Percentiles rank a stretch among this genome's conserved stretches.
phyloP scores from a whole-genome alignment of 2,797 vertebrate genomes.

The Propithecus perrieri region DNA sequence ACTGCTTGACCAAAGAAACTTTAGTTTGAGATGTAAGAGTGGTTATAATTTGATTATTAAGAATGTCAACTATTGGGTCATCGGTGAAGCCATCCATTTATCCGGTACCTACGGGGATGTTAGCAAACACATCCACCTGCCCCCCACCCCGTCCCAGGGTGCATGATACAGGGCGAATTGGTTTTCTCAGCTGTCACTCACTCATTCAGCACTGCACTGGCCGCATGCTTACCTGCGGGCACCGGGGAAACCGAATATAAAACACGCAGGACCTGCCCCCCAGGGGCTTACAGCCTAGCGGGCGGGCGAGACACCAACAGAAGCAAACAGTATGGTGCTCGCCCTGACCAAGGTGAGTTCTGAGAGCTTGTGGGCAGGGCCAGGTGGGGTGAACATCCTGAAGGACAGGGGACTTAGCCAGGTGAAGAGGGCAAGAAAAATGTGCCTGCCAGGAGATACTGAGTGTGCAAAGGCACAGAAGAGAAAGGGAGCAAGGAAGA shows the following conservation, averaged over 20 bases:
- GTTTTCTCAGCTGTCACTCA: neutral
- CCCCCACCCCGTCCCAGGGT: too few species aligned
- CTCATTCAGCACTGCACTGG: neutral
- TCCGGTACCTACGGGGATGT: neutral
- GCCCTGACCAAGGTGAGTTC: neutral
- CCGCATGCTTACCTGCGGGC: neutral
- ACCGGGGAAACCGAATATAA: neutral
- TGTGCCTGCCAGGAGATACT: neutral
- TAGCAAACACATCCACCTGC: neutral
- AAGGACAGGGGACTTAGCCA: neutral
- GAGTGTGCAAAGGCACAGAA: neutral
- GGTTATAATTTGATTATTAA: neutral
- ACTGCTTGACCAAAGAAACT: neutral
- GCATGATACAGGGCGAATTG: too few species aligned
- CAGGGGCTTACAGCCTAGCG: neutral
- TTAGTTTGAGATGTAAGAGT: neutral
- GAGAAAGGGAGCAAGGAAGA: neutral
- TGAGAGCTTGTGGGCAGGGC: neutral
- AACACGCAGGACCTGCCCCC: neutral
- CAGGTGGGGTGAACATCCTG: neutral
- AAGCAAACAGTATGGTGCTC: neutral
- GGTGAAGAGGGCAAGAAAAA: neutral
- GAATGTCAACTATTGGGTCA: neutral
- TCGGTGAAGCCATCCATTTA: neutral
- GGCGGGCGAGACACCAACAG: neutral